Evolutionary conservation across 1,140 invertebrate species (phyloP).

Genomic region (Physella acuta): DNA sequence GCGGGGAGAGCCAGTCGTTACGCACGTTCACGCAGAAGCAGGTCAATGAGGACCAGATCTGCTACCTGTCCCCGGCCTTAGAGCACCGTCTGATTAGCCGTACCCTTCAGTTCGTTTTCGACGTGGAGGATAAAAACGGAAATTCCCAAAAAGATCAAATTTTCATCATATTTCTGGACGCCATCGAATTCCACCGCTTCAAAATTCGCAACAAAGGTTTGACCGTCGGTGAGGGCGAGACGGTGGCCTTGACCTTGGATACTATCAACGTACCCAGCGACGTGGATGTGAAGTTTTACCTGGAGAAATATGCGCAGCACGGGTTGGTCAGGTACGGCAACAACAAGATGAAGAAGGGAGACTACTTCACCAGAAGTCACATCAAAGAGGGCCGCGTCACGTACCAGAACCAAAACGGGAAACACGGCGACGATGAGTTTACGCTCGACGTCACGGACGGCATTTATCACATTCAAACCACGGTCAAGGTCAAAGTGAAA

Average conservation of each 20-base stretch:
- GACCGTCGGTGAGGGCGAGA: slow-evolving; percentile 53
- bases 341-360: slow-evolving; percentile 41
- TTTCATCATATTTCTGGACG: slow-evolving; percentile 54
- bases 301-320: slow-evolving; percentile 40
- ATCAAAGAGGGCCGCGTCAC: slow-evolving; percentile 47
- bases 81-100: slow-evolving; percentile 56
- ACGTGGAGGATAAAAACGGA: slow-evolving; percentile 55
- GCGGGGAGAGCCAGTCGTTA: slow-evolving; percentile 46
- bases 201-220: slow-evolving; percentile 51
- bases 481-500: slow-evolving; percentile 48
- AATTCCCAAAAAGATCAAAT: slow-evolving; percentile 54
- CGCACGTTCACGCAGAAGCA: slow-evolving; percentile 57
- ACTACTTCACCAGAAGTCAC: slow-evolving; percentile 51
- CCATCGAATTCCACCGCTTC: slow-evolving; percentile 60
- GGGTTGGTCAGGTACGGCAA: slow-evolving; percentile 24
- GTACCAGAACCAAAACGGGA: slow-evolving; percentile 53
- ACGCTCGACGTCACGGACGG: slow-evolving; percentile 59
- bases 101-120: slow-evolving; percentile 56
- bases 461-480: slow-evolving; percentile 54
- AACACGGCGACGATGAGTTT: slow-evolving; percentile 52
- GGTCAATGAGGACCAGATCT: slow-evolving; percentile 59
- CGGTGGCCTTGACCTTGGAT: slow-evolving; percentile 50
- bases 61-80: slow-evolving; percentile 55
- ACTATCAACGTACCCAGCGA: slow-evolving; percentile 56
- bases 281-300: slow-evolving; percentile 47